Base-by-base conservation (phyloP, 30 jellyfish, hydroid and myxozoan species). In the Turritopsis rubra region DNA sequence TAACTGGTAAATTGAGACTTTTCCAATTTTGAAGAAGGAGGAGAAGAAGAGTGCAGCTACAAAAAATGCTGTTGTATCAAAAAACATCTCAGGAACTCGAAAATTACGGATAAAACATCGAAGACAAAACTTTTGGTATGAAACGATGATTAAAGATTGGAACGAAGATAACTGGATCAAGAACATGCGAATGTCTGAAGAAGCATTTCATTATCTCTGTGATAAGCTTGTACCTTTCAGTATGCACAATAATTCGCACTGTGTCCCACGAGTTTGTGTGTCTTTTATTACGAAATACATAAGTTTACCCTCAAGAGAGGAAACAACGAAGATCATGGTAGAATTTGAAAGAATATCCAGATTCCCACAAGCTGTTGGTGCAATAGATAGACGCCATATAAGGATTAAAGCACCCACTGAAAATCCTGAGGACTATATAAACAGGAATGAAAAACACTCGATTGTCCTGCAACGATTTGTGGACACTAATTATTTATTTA, bases 291-390 rank as follows among this genome's bases (percentile, higher is more conserved):
- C 21, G 8, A 79, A 52, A 79, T 79, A 23, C 60, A n/a, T 79
- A 19, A 29, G 17, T 23, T 23, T 79, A 27, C 84, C 85, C 7
- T 27, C 85, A 23, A 52, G 85, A 25, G 84, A 27, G 1, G 81
- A 79, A 8, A 23, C 60, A 52, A 52, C 7, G 5, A 28, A 52
- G 73, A 52, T 79, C 23, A 7, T 79, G 21, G 60, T 26, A 52
- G 79, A 27, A 29, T 52, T 79, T 79, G 85, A 79, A 79, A 8
- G 52, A 79, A 20, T n/a, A 79, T 79, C 28, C 28, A 41, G 60
- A 29, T 79, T 79, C 52, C 85, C 85, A 27, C 85, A 79, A 79
- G 60, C 79, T 19, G 85, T 79, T 79, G 85, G 81, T n/a, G 84
- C 85, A 27, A 17, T 79, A 29, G 85, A 79, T 52, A 81, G 85